These are phyloP conservation scores for Pipistrellus pygmaeus DNA, from an alignment of 2,797 vertebrate species.

Conservation along the genomic window DNA sequence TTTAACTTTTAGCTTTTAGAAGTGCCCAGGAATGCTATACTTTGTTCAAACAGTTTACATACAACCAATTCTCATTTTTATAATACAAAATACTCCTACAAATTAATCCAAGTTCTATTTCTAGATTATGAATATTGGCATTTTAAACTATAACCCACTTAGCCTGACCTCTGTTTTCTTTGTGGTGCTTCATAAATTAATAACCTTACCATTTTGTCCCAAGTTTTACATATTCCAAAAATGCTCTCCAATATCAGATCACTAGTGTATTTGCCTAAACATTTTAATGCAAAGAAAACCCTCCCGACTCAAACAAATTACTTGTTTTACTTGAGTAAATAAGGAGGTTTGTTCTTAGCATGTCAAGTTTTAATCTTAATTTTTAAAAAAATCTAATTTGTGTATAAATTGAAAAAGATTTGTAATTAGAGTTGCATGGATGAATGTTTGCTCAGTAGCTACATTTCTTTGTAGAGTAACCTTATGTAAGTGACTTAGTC, in stretches of 20 bases:
- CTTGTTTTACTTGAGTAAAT: neutral
- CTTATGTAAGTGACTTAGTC: neutral
- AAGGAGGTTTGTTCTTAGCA: neutral
- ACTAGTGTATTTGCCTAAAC: neutral
- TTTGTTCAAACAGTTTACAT: slow-evolving; percentile 2
- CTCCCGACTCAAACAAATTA: neutral
- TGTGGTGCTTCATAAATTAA: neutral
- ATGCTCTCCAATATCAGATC: neutral
- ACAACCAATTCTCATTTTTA: neutral
- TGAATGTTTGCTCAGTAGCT: neutral
- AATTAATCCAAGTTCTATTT: neutral
- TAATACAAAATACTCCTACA: neutral
- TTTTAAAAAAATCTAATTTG: neutral
- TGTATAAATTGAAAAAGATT: neutral
- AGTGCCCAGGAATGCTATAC: neutral
- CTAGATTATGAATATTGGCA: neutral
- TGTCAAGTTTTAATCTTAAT: neutral
- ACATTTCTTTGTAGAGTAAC: neutral
- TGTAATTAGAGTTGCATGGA: neutral
- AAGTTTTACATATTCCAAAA: neutral
- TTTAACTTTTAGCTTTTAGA: slow-evolving; percentile 24
- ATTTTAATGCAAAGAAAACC: neutral
- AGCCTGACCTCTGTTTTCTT: neutral
- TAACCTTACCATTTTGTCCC: neutral
- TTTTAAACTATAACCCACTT: neutral